phyloP scores from a whole-genome alignment of 2,113 vertebrate species.

The Pungitius pungitius region DNA sequence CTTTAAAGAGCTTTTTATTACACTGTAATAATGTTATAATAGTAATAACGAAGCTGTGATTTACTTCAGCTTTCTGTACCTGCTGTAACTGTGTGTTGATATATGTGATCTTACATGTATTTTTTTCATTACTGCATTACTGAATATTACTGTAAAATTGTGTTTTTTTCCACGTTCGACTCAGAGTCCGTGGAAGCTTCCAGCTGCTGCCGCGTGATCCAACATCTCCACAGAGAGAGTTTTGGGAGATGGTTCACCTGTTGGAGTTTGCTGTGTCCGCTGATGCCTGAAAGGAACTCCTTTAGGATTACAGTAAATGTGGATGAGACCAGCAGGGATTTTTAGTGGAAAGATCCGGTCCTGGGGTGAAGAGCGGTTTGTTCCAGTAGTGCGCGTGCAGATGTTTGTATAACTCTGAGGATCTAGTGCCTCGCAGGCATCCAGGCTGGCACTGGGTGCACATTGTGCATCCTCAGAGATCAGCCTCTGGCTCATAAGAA shows the following conservation, averaged over 20 bases:
- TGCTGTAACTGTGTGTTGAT: neutral
- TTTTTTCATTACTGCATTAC: too few species aligned
- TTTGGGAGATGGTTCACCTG: neutral
- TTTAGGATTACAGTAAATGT: neutral
- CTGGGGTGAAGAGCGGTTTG: neutral
- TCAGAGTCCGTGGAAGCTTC: too few species aligned
- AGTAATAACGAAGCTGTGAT: too few species aligned
- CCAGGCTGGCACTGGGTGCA: neutral
- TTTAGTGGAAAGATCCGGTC: neutral
- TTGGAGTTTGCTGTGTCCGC: neutral
- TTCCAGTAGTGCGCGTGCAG: neutral
- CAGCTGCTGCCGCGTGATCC: too few species aligned
- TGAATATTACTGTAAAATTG: too few species aligned
- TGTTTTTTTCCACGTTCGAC: too few species aligned
- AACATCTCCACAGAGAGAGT: neutral
- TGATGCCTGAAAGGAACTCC: constrained; percentile 16
- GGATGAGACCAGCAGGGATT: constrained; percentile 8
- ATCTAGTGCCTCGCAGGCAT: neutral
- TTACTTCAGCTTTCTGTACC: neutral
- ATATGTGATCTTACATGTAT: neutral
- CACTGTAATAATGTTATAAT: neutral
- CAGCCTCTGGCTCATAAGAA: neutral
- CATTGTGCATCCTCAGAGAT: neutral
- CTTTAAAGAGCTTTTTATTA: neutral
- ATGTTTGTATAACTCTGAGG: neutral